phyloP scores from a whole-genome alignment of 2,113 vertebrate species.

The Chunga burmeisteri region DNA sequence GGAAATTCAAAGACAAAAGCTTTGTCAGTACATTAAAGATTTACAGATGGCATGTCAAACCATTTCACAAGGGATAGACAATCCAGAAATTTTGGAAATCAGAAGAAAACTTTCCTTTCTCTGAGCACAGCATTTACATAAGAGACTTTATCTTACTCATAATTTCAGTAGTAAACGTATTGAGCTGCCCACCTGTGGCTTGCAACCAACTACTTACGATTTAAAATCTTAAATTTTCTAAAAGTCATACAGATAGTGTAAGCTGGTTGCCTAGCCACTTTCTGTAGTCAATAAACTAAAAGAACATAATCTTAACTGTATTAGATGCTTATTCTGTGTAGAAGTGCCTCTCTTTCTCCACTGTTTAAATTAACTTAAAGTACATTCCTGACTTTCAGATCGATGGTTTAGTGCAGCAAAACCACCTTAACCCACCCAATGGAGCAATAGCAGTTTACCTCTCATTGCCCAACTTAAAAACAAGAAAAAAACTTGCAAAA shows the following conservation, averaged over 20 bases:
- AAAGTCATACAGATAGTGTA: neutral
- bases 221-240: neutral
- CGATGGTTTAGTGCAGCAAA: neutral
- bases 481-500: neutral
- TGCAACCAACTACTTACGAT: neutral
- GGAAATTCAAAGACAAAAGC: neutral
- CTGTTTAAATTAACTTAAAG: neutral
- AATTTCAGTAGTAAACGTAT: neutral
- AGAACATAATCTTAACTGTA: neutral
- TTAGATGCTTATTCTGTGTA: neutral
- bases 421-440: neutral
- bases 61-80: neutral
- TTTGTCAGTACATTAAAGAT: neutral
- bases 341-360: neutral
- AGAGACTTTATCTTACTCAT: neutral
- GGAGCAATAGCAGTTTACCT: neutral
- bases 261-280: neutral
- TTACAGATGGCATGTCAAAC: neutral
- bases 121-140: neutral
- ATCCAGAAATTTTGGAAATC: neutral
- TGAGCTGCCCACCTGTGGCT: neutral
- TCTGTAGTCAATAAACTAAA: neutral
- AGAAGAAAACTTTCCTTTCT: neutral
- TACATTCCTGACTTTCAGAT: neutral
- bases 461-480: neutral